phyloP scores from a whole-genome alignment of 37 sponge, comb jelly and placozoan genomes.

The Eunapius fragilis region DNA sequence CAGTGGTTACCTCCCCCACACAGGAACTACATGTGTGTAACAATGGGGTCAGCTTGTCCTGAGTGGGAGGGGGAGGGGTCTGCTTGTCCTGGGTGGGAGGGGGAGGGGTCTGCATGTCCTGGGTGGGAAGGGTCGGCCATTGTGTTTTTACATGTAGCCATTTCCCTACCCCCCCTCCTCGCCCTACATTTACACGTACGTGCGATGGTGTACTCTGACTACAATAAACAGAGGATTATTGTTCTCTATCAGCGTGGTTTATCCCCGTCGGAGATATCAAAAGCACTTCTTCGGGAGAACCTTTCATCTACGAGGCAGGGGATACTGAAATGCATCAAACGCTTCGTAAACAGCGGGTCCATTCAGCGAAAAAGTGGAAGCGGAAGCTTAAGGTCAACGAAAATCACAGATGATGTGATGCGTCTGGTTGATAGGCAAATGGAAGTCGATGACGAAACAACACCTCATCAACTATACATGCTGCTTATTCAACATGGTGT shows the following conservation, averaged over 20 bases:
- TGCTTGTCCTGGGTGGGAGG: too few species aligned
- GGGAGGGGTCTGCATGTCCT: too few species aligned
- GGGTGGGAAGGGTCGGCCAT: too few species aligned
- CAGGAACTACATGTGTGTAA: too few species aligned
- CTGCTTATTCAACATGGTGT: not conserved
- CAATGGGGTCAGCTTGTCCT: too few species aligned
- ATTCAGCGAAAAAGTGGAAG: conserved; percentile 1
- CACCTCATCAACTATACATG: not conserved
- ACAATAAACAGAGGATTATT: conserved; percentile 21
- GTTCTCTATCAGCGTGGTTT: not conserved
- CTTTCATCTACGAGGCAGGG: conserved; percentile 11
- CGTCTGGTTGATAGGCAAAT: not conserved
- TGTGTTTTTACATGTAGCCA: too few species aligned
- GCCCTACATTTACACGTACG: not conserved
- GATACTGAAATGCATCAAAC: conserved; percentile 1
- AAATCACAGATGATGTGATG: conserved; percentile 5
- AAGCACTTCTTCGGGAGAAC: conserved; percentile 1
- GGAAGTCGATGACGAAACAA: conserved; percentile 3
- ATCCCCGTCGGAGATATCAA: not conserved
- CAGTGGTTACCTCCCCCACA: too few species aligned
- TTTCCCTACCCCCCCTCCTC: too few species aligned
- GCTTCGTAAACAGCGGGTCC: not conserved
- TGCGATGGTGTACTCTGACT: conserved; percentile 18
- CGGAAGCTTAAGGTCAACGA: conserved; percentile 6
- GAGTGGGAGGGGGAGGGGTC: too few species aligned